phyloP scores from a whole-genome alignment of 1,140 invertebrate species.

The Hycleus phaleratus region DNA sequence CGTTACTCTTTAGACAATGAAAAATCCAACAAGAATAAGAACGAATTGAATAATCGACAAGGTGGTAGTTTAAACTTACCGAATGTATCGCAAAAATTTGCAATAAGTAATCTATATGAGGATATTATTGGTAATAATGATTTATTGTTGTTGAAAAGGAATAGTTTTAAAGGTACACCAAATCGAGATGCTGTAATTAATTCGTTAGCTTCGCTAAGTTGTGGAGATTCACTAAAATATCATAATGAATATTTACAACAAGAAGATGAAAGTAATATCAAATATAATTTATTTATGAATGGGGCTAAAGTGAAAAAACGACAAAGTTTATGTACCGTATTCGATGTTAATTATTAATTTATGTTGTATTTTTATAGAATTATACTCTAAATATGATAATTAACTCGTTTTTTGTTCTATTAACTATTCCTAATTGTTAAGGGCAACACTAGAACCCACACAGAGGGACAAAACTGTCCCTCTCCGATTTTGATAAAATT shows the following conservation, averaged over 20 bases:
- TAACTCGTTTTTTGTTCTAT: too few relatives aligned
- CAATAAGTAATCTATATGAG: slow-evolving; percentile 15
- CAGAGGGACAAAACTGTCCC: too few relatives aligned
- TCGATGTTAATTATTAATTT: slow-evolving; percentile 20
- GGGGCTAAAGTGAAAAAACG: slow-evolving; percentile 13
- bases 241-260: neutral
- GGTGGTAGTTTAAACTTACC: slow-evolving; percentile 16
- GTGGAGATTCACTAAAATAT: too few relatives aligned
- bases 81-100: slow-evolving; percentile 15
- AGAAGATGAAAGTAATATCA: slow-evolving; percentile 9
- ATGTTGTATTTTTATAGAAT: too few relatives aligned
- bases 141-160: neutral
- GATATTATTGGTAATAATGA: slow-evolving; percentile 11
- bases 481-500: too few relatives aligned
- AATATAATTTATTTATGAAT: slow-evolving; percentile 19
- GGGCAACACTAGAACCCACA: too few relatives aligned
- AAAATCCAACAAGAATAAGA: too few relatives aligned
- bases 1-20: too few relatives aligned
- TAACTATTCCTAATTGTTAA: too few relatives aligned
- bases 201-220: slow-evolving; percentile 9
- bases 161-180: slow-evolving; percentile 19
- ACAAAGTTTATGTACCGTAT: slow-evolving; percentile 18
- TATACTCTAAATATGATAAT: too few relatives aligned
- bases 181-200: slow-evolving; percentile 15
- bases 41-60: neutral